These are phyloP conservation scores for Puntigrus tetrazona DNA, from an alignment of 2,113 vertebrate species.

Conservation along the genomic window DNA sequence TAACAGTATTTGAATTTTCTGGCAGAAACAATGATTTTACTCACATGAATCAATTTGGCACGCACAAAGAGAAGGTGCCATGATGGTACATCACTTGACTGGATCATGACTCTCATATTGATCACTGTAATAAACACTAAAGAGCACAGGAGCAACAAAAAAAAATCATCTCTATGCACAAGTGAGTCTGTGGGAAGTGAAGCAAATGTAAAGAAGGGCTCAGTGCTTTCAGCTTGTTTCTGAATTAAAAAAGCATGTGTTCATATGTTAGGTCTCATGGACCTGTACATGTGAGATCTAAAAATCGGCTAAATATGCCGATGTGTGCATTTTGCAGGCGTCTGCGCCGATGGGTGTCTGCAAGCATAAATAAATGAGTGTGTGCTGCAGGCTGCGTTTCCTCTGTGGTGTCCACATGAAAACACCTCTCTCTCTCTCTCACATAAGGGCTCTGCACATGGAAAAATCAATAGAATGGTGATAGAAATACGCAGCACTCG, in stretches of 20 bases:
- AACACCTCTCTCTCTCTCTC: slow-evolving; percentile 65
- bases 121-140: slow-evolving; percentile 41
- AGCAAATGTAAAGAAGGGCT: background rate
- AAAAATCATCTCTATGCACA: slow-evolving; percentile 31
- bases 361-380: slow-evolving; percentile 72
- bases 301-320: slow-evolving; percentile 72
- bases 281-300: slow-evolving; percentile 56
- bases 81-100: slow-evolving; percentile 17
- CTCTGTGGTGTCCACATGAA: slow-evolving; percentile 66
- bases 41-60: slow-evolving; percentile 49
- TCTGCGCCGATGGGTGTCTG: slow-evolving; percentile 72
- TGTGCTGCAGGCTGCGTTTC: slow-evolving; percentile 68
- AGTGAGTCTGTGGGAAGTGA: slow-evolving; percentile 39
- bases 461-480: slow-evolving; percentile 79
- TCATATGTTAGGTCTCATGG: slow-evolving; percentile 23
- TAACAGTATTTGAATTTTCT: background rate
- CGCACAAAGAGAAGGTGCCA: slow-evolving; percentile 21
- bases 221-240: slow-evolving; percentile 18
- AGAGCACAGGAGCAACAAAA: background rate
- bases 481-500: slow-evolving; percentile 77
- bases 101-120: slow-evolving; percentile 44
- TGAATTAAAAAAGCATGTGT: slow-evolving; percentile 34
- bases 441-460: slow-evolving; percentile 70
- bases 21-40: background rate
- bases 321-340: slow-evolving; percentile 71